phyloP scores from a whole-genome alignment of 2,113 vertebrate species.

The Uropsilus gracilis region DNA sequence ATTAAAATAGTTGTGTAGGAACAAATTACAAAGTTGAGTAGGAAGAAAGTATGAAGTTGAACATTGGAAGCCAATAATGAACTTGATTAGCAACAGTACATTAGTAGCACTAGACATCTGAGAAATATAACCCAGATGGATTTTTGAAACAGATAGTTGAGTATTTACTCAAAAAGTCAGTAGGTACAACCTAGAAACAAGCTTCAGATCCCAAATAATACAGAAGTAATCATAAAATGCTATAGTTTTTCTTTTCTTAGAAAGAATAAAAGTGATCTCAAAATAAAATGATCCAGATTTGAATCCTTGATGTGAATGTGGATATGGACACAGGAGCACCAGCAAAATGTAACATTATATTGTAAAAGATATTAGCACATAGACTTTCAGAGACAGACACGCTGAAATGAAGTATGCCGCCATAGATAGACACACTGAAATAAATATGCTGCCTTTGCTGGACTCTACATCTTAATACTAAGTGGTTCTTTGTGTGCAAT shows the following conservation, averaged over 20 bases:
- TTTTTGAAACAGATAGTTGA: background rate
- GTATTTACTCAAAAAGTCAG: background rate
- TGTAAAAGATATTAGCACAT: background rate
- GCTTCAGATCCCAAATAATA: background rate
- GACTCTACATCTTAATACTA: background rate
- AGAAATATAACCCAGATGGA: background rate
- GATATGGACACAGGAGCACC: background rate
- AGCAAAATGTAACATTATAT: background rate
- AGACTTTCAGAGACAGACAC: background rate
- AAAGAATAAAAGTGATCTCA: background rate
- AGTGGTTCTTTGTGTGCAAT: background rate
- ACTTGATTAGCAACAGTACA: background rate
- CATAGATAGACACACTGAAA: background rate
- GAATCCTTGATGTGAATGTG: background rate
- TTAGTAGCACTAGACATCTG: background rate
- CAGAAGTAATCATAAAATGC: background rate
- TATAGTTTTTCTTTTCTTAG: background rate
- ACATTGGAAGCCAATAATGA: background rate
- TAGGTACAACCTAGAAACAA: background rate
- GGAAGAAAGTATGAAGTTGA: background rate
- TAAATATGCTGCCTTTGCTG: background rate
- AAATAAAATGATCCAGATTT: background rate
- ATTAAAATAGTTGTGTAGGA: slow-evolving; percentile 19
- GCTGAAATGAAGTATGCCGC: background rate
- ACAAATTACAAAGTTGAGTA: background rate